Percentiles rank a stretch among this genome's conserved stretches.
phyloP scores from a whole-genome alignment of 2,888 invertebrate genomes.

The Saturnia japonica region DNA sequence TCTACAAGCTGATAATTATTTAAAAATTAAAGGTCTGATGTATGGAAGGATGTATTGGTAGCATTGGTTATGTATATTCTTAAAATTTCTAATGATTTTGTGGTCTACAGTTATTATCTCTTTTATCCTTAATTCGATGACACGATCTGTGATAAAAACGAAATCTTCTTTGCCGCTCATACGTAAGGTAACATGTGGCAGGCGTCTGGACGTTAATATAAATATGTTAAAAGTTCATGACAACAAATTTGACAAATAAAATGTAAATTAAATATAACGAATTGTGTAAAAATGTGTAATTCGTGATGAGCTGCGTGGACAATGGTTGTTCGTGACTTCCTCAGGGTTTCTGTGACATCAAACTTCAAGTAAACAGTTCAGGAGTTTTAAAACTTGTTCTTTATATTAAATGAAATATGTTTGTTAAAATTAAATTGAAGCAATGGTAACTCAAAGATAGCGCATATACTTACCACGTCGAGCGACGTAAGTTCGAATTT shows the following conservation, averaged over 20 bases:
- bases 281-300: constrained; percentile 20
- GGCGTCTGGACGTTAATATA: not conserved
- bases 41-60: too few relatives aligned
- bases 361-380: constrained; percentile 24
- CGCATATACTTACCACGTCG: too few relatives aligned
- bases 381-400: constrained; percentile 23
- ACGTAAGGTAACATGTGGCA: not conserved
- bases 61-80: too few relatives aligned
- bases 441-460: too few relatives aligned
- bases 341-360: constrained; percentile 36
- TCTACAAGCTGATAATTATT: too few relatives aligned
- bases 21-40: too few relatives aligned
- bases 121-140: too few relatives aligned
- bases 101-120: too few relatives aligned
- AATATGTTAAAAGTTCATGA: constrained; percentile 10
- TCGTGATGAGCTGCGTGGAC: constrained; percentile 26
- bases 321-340: constrained; percentile 37
- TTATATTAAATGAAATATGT: too few relatives aligned
- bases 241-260: constrained; percentile 11
- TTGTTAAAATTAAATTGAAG: too few relatives aligned
- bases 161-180: not conserved
- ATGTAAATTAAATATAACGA: constrained; percentile 22
- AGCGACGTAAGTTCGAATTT: too few relatives aligned
- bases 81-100: too few relatives aligned
- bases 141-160: not conserved